Evolutionary conservation across 2,888 invertebrate species (phyloP).

Genomic region (Rhaphigaster nebulosa): DNA sequence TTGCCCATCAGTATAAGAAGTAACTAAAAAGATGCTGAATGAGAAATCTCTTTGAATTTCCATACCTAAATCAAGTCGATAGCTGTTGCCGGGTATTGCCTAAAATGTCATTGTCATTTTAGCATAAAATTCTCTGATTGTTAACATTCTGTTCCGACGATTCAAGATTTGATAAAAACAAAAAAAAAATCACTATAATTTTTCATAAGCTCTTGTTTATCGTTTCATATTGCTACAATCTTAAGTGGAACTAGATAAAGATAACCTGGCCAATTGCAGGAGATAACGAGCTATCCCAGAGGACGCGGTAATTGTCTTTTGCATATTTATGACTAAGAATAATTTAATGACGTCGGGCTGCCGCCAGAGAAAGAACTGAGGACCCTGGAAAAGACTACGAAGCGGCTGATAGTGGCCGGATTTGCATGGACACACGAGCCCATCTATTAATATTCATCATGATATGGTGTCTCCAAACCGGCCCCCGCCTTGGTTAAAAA

Average conservation of each 20-base stretch:
- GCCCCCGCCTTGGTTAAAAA: not conserved
- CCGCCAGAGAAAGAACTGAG: not conserved
- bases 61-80: no score
- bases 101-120: no score
- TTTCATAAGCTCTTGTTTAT: not conserved
- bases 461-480: not conserved
- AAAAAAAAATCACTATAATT: no score
- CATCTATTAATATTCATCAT: conserved; percentile 42
- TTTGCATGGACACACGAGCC: conserved; percentile 49
- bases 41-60: not conserved
- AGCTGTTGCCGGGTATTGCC: no score
- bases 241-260: not conserved
- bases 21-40: not conserved
- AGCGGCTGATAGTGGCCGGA: not conserved
- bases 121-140: no score
- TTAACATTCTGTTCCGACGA: no score
- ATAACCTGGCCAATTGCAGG: not conserved
- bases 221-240: not conserved
- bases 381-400: conserved; percentile 7
- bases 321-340: conserved; percentile 13
- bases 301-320: not conserved
- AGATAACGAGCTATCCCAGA: conserved; percentile 7
- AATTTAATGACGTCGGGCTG: not conserved
- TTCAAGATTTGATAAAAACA: not conserved
- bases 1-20: no score